Conservation (phyloP, 2,888 invertebrate species). For the Dilophus febrilis region DNA sequence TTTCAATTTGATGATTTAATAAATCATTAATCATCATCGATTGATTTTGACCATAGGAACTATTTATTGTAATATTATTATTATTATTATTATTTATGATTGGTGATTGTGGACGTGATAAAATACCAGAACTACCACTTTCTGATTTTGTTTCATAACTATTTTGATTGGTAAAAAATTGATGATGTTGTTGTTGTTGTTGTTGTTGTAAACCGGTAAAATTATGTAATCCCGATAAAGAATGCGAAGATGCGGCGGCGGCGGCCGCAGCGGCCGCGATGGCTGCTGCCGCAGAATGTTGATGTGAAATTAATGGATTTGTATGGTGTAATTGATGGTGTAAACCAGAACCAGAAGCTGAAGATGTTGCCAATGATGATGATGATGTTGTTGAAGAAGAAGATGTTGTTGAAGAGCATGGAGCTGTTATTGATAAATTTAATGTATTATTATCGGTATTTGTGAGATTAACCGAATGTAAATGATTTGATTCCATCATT, state of each 20-base stretch:
- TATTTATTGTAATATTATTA: too few species aligned
- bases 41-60: constrained; percentile 19
- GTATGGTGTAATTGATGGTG: too few species aligned
- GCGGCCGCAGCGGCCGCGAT: constrained; percentile 33
- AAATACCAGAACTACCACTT: constrained; percentile 28
- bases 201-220: constrained; percentile 13
- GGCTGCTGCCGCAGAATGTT: constrained; percentile 8
- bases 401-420: neutral
- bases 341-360: neutral
- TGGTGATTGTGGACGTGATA: constrained; percentile 28
- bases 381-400: neutral
- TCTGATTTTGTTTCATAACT: constrained; percentile 29
- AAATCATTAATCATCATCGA: constrained; percentile 25
- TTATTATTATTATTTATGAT: too few species aligned
- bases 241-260: constrained; percentile 25
- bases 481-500: too few species aligned
- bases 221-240: constrained; percentile 13
- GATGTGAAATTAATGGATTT: too few species aligned
- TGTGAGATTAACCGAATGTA: too few species aligned
- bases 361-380: neutral
- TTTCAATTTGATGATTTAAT: constrained; percentile 26
- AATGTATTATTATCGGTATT: neutral
- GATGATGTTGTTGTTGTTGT: constrained; percentile 33
- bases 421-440: neutral
- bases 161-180: constrained; percentile 33